A percentile compares a stretch with the other conserved stretches of the same genome.
Conservation (phyloP, 1,140 invertebrate species). For the Brachionus rotundiformis region DNA sequence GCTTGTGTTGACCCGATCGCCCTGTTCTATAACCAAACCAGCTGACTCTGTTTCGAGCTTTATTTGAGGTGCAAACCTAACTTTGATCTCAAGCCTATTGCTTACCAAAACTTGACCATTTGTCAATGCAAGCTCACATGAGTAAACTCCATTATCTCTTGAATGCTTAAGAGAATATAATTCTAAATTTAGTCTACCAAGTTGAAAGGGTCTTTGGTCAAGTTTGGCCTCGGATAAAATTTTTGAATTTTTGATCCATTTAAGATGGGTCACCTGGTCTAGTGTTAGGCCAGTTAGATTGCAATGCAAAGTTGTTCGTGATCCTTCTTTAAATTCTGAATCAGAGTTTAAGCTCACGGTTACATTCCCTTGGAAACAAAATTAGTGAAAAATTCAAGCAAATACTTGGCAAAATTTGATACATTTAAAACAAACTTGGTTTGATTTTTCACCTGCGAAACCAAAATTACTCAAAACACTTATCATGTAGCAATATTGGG, state of each 20-base stretch:
- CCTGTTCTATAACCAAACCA: not conserved
- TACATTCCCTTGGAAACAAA: conserved; percentile 15
- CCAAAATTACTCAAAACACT: conserved; percentile 34
- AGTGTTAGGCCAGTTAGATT: not conserved
- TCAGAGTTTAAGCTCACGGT: conserved; percentile 11
- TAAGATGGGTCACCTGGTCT: not conserved
- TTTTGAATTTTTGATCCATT: not conserved
- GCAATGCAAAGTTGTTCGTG: not conserved
- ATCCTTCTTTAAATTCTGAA: not conserved
- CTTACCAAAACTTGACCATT: conserved; percentile 40
- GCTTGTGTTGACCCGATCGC: not conserved
- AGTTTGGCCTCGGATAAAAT: not conserved
- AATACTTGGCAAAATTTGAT: not conserved
- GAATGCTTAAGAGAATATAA: not conserved
- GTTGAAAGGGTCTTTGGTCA: not conserved
- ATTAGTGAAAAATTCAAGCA: not conserved
- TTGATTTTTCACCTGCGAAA: conserved; percentile 37
- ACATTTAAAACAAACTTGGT: conserved; percentile 46
- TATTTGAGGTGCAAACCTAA: not conserved
- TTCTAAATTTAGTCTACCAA: not conserved
- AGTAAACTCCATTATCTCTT: conserved; percentile 21
- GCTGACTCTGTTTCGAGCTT: too few relatives aligned
- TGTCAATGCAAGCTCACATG: not conserved
- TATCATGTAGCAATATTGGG: conserved; percentile 51
- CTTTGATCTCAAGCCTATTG: conserved; percentile 10